Evolutionary conservation across 2,888 invertebrate genomes (phyloP), one percentile per base, ranked within the genome.

Genomic region (Orgyia antiqua): DNA sequence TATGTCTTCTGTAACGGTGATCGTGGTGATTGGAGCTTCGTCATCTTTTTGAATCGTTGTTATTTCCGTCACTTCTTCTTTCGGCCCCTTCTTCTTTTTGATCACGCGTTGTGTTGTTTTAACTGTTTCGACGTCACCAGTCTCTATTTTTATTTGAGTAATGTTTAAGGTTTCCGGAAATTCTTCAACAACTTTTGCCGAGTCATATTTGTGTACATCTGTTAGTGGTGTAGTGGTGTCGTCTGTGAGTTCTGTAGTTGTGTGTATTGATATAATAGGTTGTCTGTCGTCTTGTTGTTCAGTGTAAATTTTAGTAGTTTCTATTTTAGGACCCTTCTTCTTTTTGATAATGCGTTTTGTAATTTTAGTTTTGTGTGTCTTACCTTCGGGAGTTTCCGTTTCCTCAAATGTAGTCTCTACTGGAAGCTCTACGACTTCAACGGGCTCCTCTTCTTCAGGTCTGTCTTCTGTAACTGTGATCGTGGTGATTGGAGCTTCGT

Each of bases 321-420:
- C 20, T n/a, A 20, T 2, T 20, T 3, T 20, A 2, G 41, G 37
- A 0, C 57, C 54, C 31, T 51, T 54, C 18, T 61, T 55, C 31
- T 62, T 63, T 49, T 27, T 66, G 17, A 73, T 45, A 0, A 50
- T 46, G 8, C 68, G 51, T 41, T 54, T 62, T 27, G 55, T 60
- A 9, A 53, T 39, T 74, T 25, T 70, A 58, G 57, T 74, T 34
- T 44, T 54, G 56, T 17, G 57, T 24, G 48, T 64, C 40, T 50
- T 55, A 47, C 54, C 51, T 10, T 53, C 47, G 0, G 41, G 35
- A 2, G 40, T 31, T 3, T 64, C 55, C 1, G 68, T 49, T 35
- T 83, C 79, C 35, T 76, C 68, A 4, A 64, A 44, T 0, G 51
- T 42, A 0, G 67, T 60, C 10, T 55, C 46, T 31, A 60, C 65